phyloP scores from a whole-genome alignment of 2,888 invertebrate species.

The Ceratothoa steindachneri region DNA sequence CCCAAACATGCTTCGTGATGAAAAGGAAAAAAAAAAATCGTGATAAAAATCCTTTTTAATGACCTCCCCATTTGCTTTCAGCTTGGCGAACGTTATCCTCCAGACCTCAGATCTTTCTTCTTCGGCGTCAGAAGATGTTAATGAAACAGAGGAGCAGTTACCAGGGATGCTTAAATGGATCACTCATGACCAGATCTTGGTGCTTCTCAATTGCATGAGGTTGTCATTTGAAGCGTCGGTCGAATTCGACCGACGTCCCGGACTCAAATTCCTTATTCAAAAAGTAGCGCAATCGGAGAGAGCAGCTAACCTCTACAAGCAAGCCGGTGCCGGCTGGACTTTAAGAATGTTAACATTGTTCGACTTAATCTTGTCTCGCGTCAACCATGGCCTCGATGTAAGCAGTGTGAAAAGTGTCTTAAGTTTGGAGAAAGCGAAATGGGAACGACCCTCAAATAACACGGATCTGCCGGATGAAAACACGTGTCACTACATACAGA shows the following conservation, averaged over 20 bases:
- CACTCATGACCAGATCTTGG: conserved; percentile 61
- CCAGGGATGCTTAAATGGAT: conserved; percentile 54
- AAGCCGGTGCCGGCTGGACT: conserved; percentile 87
- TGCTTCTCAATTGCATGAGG: conserved; percentile 72
- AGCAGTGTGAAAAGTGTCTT: conserved; percentile 32
- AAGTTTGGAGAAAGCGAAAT: conserved; percentile 32
- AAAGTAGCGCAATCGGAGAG: conserved; percentile 82
- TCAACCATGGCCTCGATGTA: conserved; percentile 28
- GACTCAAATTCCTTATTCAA: conserved; percentile 87
- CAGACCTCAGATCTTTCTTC: conserved; percentile 51
- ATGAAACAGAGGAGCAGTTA: conserved; percentile 48
- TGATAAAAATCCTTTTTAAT: too few species aligned
- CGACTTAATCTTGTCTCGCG: conserved; percentile 72
- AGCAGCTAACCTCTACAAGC: conserved; percentile 85
- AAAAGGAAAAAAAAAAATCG: too few species aligned
- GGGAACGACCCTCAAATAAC: conserved; percentile 47
- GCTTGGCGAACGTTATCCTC: conserved; percentile 55
- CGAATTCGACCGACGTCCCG: conserved; percentile 84
- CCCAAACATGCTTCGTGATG: too few species aligned
- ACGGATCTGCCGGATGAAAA: conserved; percentile 48
- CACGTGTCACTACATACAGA: conserved; percentile 29
- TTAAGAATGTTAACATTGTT: conserved; percentile 73
- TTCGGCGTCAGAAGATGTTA: conserved; percentile 32
- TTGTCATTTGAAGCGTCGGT: conserved; percentile 75
- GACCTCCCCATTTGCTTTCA: too few species aligned